Evolutionary conservation across 2,113 vertebrate genomes (phyloP).

Genomic region (Zeus faber): DNA sequence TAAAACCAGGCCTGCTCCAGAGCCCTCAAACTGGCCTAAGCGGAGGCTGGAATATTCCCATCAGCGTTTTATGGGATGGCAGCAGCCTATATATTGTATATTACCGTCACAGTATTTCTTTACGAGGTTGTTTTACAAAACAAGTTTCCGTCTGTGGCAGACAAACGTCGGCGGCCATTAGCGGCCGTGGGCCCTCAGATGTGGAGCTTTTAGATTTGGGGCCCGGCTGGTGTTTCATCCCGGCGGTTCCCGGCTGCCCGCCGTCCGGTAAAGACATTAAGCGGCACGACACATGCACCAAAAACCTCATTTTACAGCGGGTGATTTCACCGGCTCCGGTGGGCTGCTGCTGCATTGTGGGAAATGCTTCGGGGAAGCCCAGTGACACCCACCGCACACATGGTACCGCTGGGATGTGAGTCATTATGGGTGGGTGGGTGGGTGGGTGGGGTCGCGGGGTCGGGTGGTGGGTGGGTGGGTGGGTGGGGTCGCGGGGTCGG

Average conservation of each 20-base stretch:
- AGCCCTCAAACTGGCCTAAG: no score
- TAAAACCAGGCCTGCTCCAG: no score
- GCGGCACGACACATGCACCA: conserved; percentile 18
- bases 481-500: neutral
- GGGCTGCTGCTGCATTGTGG: conserved; percentile 19
- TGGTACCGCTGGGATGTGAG: no score
- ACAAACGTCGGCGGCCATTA: conserved; percentile 12
- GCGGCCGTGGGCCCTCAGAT: conserved; percentile 13
- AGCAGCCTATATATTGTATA: no score
- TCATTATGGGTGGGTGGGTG: no score
- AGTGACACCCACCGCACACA: neutral
- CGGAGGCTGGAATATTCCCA: neutral
- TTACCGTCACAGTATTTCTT: conserved; percentile 37
- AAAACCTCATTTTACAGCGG: conserved; percentile 47
- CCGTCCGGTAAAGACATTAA: conserved; percentile 45
- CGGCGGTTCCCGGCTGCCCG: conserved; percentile 38
- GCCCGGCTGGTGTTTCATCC: conserved; percentile 18
- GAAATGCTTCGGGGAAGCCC: conserved; percentile 61
- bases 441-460: neutral
- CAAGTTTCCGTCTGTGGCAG: conserved; percentile 12
- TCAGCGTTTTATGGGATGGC: conserved; percentile 24
- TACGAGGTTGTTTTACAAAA: conserved; percentile 32
- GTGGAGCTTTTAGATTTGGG: conserved; percentile 35
- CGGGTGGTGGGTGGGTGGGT: no score
- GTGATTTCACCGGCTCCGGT: conserved; percentile 40